A percentile compares a stretch with the other conserved stretches of the same genome.
phyloP scores from a whole-genome alignment of 2,888 invertebrate species.

The Apeira syringaria region DNA sequence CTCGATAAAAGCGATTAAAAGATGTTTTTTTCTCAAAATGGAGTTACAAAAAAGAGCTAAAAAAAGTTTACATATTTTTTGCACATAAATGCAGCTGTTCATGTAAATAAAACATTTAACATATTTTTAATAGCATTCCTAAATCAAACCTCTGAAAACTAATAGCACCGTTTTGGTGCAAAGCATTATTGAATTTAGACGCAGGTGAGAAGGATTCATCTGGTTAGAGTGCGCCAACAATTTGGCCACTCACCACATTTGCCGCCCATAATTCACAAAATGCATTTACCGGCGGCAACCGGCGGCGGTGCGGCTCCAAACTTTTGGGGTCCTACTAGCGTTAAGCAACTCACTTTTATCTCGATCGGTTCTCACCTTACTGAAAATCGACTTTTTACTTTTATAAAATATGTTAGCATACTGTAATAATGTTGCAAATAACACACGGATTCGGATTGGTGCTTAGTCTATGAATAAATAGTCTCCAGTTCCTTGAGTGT shows the following conservation, averaged over 20 bases:
- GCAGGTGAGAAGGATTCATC: constrained; percentile 49
- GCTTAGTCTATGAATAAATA: no score
- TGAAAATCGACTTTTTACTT: no score
- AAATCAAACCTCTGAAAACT: constrained; percentile 4
- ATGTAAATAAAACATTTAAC: neutral
- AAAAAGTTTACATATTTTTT: no score
- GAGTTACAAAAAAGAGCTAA: no score
- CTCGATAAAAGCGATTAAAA: no score
- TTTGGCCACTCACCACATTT: constrained; percentile 63
- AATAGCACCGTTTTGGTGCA: constrained; percentile 6
- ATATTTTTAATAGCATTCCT: neutral
- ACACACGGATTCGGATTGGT: no score
- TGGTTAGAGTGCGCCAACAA: constrained; percentile 43
- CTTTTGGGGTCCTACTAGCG: constrained; percentile 34
- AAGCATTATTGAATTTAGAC: constrained; percentile 20
- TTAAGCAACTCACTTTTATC: constrained; percentile 17
- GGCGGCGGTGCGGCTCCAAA: constrained; percentile 31
- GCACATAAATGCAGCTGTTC: no score
- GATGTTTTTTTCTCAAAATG: no score
- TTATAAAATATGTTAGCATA: no score
- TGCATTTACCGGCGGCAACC: constrained; percentile 53
- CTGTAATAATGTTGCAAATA: no score
- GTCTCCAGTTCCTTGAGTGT: no score
- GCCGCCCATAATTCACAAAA: constrained; percentile 65
- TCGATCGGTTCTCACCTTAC: neutral